Conservation (phyloP, 2,888 invertebrate genomes). For the Chamaedrilus cognettii region DNA sequence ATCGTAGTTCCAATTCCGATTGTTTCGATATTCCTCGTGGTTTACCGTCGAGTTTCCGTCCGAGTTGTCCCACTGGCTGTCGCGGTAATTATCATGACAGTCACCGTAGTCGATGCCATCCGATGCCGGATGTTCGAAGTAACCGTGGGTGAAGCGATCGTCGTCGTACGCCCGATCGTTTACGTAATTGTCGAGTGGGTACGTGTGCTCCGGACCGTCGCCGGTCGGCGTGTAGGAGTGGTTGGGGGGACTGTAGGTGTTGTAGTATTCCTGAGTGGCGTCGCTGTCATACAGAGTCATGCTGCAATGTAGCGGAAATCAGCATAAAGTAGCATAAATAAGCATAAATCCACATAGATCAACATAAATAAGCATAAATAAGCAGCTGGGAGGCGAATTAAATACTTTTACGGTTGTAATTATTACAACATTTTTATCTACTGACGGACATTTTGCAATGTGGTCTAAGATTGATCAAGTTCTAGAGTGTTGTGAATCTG, state of each 20-base stretch:
- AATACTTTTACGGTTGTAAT: neutral
- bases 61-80: neutral
- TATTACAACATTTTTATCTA: neutral
- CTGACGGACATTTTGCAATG: neutral
- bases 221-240: slow-evolving; percentile 37
- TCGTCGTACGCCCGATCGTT: slow-evolving; percentile 22
- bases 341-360: neutral
- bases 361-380: neutral
- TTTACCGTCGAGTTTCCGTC: too few species aligned
- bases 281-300: slow-evolving; percentile 34
- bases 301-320: neutral
- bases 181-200: slow-evolving; percentile 16
- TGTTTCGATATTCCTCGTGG: neutral
- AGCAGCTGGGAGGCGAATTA: neutral
- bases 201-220: slow-evolving; percentile 15
- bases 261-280: slow-evolving; percentile 32
- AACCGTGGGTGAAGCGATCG: neutral
- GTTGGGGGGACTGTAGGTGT: slow-evolving; percentile 36
- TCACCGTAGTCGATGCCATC: slow-evolving; percentile 8
- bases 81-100: neutral
- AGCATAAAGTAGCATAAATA: neutral
- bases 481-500: too few species aligned
- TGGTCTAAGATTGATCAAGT: too few species aligned
- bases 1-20: neutral
- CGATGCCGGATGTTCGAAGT: slow-evolving; percentile 1